Conservation (phyloP, 2,797 vertebrate species). For the Artibeus jamaicensis region DNA sequence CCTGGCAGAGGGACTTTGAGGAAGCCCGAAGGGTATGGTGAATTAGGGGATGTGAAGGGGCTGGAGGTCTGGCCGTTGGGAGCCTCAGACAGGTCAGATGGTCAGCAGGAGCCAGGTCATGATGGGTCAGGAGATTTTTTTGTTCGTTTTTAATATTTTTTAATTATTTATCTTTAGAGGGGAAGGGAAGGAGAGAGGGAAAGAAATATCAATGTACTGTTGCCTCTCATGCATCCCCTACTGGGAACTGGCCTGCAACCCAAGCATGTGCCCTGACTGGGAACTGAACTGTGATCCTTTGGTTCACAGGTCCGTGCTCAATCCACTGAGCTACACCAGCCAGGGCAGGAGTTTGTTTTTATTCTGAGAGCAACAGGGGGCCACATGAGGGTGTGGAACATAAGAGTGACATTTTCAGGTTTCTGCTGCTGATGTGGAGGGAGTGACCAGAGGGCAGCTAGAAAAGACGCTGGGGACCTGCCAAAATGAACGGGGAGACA, state of each 20-base stretch:
- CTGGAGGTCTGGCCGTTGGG: not conserved
- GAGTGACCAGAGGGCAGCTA: fast-evolving
- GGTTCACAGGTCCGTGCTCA: too few species aligned
- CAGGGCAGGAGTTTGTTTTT: not conserved
- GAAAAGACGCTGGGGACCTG: not conserved
- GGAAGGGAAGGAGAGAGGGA: too few species aligned
- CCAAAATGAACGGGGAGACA: not conserved
- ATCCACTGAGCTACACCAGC: too few species aligned
- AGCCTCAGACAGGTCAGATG: not conserved
- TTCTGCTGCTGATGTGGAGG: too few species aligned
- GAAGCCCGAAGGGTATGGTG: not conserved
- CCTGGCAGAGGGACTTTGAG: fast-evolving
- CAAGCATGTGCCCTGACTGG: too few species aligned
- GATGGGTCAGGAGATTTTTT: not conserved
- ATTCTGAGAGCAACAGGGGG: not conserved
- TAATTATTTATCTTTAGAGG: too few species aligned
- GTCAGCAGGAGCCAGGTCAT: not conserved
- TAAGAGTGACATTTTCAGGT: not conserved
- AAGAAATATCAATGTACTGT: too few species aligned
- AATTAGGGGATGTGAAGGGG: not conserved
- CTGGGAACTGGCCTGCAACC: too few species aligned
- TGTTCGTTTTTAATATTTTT: too few species aligned
- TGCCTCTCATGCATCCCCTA: too few species aligned
- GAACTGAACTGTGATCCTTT: too few species aligned
- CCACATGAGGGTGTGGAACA: not conserved